Conservation (phyloP, 2,888 invertebrate species). For the Erebia epiphron region DNA sequence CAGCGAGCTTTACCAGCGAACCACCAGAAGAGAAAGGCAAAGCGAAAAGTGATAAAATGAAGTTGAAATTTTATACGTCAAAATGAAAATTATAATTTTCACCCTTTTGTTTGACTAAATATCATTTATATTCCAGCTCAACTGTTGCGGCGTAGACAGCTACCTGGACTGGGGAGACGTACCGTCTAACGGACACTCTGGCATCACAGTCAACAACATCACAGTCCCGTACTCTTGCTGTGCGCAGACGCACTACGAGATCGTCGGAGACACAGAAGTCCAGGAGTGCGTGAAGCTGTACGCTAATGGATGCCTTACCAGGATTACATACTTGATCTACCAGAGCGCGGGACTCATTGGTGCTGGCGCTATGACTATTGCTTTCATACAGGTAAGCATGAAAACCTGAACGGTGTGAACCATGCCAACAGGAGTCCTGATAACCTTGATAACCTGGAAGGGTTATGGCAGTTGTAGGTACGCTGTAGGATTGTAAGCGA, state of each 20-base stretch:
- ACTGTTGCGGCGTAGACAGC: slow-evolving; percentile 86
- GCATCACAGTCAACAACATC: slow-evolving; percentile 65
- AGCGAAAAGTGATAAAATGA: too few species aligned
- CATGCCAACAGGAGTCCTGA: too few species aligned
- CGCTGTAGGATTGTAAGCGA: too few species aligned
- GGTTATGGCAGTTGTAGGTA: too few species aligned
- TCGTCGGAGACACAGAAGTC: slow-evolving; percentile 45
- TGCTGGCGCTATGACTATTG: slow-evolving; percentile 90
- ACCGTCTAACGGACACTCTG: slow-evolving; percentile 45
- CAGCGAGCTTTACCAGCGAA: too few species aligned
- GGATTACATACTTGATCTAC: slow-evolving; percentile 84
- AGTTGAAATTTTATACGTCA: too few species aligned
- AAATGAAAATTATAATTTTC: too few species aligned
- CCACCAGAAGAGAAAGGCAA: too few species aligned
- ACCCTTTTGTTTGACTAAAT: too few species aligned
- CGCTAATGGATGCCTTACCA: slow-evolving; percentile 84
- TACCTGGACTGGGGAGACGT: slow-evolving; percentile 84
- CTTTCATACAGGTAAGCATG: slow-evolving; percentile 87
- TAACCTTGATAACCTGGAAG: too few species aligned
- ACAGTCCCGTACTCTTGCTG: slow-evolving; percentile 85
- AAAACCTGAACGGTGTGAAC: background rate
- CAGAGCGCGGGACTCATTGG: slow-evolving; percentile 88
- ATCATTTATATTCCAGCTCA: slow-evolving; percentile 75
- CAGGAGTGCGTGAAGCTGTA: slow-evolving; percentile 67
- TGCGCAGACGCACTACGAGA: slow-evolving; percentile 54